A percentile compares a stretch with the other conserved stretches of the same genome.
These are phyloP conservation scores for Sebastolobus altivelis DNA, from an alignment of 2,797 vertebrate species.

Conservation along the genomic window DNA sequence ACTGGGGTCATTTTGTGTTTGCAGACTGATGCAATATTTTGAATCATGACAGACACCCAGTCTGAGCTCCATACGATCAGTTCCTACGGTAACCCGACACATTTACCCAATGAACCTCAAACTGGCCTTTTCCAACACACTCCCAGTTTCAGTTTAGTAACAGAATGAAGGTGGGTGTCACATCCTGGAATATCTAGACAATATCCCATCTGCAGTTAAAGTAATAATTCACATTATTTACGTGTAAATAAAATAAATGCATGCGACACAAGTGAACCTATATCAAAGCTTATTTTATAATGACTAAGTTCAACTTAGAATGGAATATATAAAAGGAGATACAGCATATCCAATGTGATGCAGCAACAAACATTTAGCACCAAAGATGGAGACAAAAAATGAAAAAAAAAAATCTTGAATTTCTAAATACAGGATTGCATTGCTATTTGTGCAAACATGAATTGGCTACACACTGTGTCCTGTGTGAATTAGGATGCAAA, in stretches of 20 bases:
- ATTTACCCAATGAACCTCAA: slow-evolving; percentile 16
- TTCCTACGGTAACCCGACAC: slow-evolving; percentile 3
- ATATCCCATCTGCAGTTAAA: slow-evolving; percentile 15
- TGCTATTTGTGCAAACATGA: not conserved
- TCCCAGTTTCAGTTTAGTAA: not conserved
- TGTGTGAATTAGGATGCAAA: not conserved
- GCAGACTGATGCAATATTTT: not conserved
- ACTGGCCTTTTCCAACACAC: not conserved
- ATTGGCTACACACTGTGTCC: not conserved
- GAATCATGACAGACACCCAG: not conserved
- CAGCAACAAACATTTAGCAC: not conserved
- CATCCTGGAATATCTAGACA: slow-evolving; percentile 20
- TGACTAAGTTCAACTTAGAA: not conserved
- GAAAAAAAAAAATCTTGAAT: not conserved
- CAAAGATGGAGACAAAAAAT: not conserved
- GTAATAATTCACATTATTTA: slow-evolving; percentile 15
- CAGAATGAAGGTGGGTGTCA: slow-evolving; percentile 29
- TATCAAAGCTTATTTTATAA: not conserved
- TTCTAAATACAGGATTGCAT: not conserved
- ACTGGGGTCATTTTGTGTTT: not conserved
- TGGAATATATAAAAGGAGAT: not conserved
- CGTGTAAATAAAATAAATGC: not conserved
- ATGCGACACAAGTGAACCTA: not conserved
- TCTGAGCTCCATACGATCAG: slow-evolving; percentile 14
- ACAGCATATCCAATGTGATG: not conserved